Conservation (phyloP, 2,797 vertebrate genomes). For the Bradypodion pumilum region DNA sequence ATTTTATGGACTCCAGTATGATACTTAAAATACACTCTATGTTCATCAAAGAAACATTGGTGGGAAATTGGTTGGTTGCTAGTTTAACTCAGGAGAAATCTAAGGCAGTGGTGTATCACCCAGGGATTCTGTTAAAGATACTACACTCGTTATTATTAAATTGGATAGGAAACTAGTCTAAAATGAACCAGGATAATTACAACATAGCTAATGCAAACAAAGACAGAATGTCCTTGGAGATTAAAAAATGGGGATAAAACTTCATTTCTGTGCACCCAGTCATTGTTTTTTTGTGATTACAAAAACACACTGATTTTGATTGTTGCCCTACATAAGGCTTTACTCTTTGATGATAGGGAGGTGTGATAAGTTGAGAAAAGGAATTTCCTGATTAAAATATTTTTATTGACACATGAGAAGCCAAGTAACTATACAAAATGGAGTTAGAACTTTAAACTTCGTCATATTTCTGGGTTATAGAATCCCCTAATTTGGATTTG, state of each 20-base stretch:
- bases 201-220: conserved; percentile 58
- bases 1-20: conserved; percentile 37
- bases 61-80: conserved; percentile 1
- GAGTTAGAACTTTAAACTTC: conserved; percentile 52
- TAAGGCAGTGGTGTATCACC: conserved; percentile 27
- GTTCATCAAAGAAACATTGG: conserved; percentile 15
- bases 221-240: conserved; percentile 59
- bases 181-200: conserved; percentile 56
- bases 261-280: conserved; percentile 61
- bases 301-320: conserved; percentile 77
- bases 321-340: conserved; percentile 71
- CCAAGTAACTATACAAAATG: conserved; percentile 54
- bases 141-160: neutral
- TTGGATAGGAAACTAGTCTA: conserved; percentile 10
- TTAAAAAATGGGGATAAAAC: conserved; percentile 57
- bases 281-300: conserved; percentile 63
- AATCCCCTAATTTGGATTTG: conserved; percentile 19
- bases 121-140: conserved; percentile 29
- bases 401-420: conserved; percentile 70
- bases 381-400: conserved; percentile 76
- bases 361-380: conserved; percentile 69
- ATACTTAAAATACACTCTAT: neutral
- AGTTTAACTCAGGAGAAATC: conserved; percentile 30
- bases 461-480: neutral
- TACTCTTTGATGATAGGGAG: conserved; percentile 64